Evolutionary conservation across 2,888 invertebrate species (phyloP).

Genomic region (Chironomus riparius): DNA sequence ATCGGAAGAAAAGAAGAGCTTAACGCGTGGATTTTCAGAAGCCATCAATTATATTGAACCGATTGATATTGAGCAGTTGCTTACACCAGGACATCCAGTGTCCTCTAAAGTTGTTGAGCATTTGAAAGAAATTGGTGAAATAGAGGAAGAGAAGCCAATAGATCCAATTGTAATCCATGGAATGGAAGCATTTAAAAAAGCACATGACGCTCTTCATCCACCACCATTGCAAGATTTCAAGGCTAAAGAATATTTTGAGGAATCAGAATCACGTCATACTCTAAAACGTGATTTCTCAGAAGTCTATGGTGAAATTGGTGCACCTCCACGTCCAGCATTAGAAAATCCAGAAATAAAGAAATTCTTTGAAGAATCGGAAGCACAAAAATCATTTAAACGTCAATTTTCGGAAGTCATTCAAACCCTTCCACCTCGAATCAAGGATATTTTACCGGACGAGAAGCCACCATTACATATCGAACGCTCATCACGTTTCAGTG

Average conservation of each 20-base stretch:
- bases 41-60: conserved; percentile 18
- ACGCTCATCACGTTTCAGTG: not conserved
- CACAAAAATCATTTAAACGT: conserved; percentile 10
- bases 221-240: not conserved
- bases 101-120: not conserved
- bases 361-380: conserved; percentile 18
- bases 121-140: not conserved
- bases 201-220: conserved; percentile 1
- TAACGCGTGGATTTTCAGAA: conserved; percentile 10
- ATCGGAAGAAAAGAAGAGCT: conserved; percentile 13
- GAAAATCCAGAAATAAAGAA: conserved; percentile 8
- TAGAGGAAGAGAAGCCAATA: not conserved
- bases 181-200: not conserved
- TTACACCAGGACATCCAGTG: conserved; percentile 18
- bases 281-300: conserved; percentile 16
- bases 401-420: conserved; percentile 14
- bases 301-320: not conserved
- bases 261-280: conserved; percentile 12
- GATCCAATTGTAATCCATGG: not conserved
- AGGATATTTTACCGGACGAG: not conserved
- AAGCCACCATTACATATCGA: too few relatives aligned
- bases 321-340: not conserved
- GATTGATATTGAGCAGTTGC: conserved; percentile 5
- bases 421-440: conserved; percentile 3
- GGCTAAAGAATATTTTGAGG: conserved; percentile 13